These are phyloP conservation scores for Orthonyx spaldingii DNA, from an alignment of 2,113 vertebrate species.

Conservation along the genomic window DNA sequence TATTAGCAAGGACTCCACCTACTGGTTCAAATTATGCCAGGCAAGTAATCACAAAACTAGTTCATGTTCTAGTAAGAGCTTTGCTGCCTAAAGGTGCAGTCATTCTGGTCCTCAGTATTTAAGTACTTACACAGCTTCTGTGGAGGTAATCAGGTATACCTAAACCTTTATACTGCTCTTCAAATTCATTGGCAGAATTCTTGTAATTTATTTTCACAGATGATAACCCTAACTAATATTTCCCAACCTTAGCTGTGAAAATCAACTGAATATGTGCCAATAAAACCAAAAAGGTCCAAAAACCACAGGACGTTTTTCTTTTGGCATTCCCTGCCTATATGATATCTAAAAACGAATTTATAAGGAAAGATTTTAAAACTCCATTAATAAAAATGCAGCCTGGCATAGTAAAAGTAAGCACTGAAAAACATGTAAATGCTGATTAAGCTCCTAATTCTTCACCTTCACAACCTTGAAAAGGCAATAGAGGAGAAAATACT, in stretches of 20 bases:
- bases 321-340: background rate
- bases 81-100: background rate
- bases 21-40: constrained; percentile 73
- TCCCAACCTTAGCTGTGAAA: background rate
- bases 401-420: background rate
- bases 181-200: background rate
- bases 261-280: background rate
- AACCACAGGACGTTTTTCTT: background rate
- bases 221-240: background rate
- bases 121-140: background rate
- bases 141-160: background rate
- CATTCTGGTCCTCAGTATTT: background rate
- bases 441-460: constrained; percentile 20
- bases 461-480: constrained; percentile 16
- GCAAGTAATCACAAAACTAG: constrained; percentile 47
- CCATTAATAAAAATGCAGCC: background rate
- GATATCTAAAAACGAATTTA: background rate
- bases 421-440: constrained; percentile 7
- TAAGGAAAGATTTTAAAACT: background rate
- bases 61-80: background rate
- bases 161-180: background rate
- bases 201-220: background rate
- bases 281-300: background rate
- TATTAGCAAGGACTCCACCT: constrained; percentile 88
- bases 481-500: background rate